phyloP scores from a whole-genome alignment of 2,797 vertebrate genomes.

The Orestias chungarensis region DNA sequence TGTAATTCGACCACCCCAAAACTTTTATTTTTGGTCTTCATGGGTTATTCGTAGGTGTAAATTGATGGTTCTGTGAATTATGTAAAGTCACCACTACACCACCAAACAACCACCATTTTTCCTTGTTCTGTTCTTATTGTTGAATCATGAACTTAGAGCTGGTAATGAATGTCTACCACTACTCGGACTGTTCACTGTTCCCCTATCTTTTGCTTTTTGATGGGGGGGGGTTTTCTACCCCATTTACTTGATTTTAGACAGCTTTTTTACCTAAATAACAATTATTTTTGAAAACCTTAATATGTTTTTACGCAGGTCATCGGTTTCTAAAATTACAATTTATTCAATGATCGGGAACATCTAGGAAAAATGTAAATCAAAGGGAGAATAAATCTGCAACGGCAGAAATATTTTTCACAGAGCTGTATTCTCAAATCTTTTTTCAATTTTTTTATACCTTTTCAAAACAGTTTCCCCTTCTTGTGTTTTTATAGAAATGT shows the following conservation, averaged over 20 bases:
- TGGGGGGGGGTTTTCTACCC: no score
- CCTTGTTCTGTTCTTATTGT: no score
- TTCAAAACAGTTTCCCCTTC: constrained; percentile 68
- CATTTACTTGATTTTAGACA: no score
- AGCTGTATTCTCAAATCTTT: constrained; percentile 35
- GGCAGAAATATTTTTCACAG: background rate
- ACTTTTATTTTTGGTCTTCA: background rate
- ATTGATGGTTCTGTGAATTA: background rate
- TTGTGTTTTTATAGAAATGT: constrained; percentile 80
- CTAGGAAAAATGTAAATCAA: background rate
- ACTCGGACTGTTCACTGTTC: background rate
- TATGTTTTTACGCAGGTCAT: background rate
- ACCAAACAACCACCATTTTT: background rate
- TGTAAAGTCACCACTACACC: background rate
- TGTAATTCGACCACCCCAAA: background rate
- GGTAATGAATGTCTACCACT: no score
- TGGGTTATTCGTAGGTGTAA: background rate
- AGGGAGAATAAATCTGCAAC: background rate
- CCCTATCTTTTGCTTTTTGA: background rate
- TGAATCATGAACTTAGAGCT: no score
- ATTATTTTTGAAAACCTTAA: background rate
- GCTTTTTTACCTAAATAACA: background rate
- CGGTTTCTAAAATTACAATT: background rate
- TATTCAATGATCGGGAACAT: background rate
- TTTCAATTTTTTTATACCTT: constrained; percentile 67